Conservation (phyloP, 2,113 vertebrate genomes). For the Sula dactylatra region DNA sequence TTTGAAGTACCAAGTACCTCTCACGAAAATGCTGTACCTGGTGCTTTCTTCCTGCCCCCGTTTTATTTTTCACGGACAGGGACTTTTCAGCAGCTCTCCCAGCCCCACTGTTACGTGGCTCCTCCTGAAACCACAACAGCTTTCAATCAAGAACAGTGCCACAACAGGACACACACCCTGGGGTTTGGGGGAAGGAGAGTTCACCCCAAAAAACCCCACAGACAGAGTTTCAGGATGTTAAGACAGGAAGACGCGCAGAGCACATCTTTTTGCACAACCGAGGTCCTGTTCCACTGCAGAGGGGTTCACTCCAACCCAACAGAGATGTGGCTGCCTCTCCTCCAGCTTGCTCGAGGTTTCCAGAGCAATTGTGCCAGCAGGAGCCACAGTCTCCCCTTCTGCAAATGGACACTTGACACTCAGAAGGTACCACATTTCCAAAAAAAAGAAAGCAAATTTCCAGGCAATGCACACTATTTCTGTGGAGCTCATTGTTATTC, state of each 20-base stretch:
- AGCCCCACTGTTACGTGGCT: background rate
- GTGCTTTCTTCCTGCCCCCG: accelerated
- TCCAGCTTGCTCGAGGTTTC: background rate
- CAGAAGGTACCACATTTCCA: background rate
- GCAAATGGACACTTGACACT: background rate
- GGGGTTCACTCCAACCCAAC: background rate
- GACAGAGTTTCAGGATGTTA: background rate
- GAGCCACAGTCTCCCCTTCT: background rate
- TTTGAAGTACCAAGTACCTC: background rate
- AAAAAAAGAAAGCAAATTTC: background rate
- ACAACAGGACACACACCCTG: background rate
- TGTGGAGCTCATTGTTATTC: background rate
- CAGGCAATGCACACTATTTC: background rate
- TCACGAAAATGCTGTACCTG: background rate
- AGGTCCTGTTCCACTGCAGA: background rate
- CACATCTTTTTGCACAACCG: accelerated
- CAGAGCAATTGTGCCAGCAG: background rate
- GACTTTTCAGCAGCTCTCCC: background rate
- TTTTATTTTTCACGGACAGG: background rate
- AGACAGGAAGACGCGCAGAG: background rate
- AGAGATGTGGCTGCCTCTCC: background rate
- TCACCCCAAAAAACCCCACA: background rate
- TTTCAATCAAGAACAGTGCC: background rate
- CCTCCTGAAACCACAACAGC: background rate
- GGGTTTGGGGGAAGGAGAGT: background rate